Evolutionary conservation across 2,797 vertebrate genomes (phyloP).

Genomic region (Peromyscus attwateri): DNA sequence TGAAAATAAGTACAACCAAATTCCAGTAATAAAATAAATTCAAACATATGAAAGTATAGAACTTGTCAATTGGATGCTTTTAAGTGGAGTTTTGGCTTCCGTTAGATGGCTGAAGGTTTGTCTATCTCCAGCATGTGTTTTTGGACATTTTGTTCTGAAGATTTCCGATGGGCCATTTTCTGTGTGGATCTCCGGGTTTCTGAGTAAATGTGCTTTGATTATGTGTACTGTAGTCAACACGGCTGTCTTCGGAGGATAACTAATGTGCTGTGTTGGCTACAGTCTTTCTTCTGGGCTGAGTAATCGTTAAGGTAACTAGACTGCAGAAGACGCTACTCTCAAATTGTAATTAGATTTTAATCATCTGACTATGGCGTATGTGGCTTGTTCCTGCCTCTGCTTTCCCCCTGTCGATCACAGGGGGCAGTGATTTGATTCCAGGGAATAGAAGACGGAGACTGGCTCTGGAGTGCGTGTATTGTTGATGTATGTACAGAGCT

Average conservation of each 20-base stretch:
- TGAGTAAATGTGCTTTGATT: conserved; percentile 68
- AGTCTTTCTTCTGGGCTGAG: conserved; percentile 70
- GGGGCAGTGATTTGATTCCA: conserved; percentile 78
- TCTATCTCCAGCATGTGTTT: conserved; percentile 15
- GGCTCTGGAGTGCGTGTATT: conserved; percentile 72
- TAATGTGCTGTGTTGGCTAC: conserved; percentile 59
- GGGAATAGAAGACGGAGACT: conserved; percentile 67
- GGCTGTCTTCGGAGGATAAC: conserved; percentile 75
- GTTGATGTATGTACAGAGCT: conserved; percentile 82
- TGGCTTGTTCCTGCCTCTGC: conserved; percentile 65
- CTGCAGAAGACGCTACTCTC: conserved; percentile 70
- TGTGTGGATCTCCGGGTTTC: conserved; percentile 72
- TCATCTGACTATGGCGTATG: conserved; percentile 47
- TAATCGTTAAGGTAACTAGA: conserved; percentile 70
- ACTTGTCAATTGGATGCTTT: conserved; percentile 54
- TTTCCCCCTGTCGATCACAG: conserved; percentile 67
- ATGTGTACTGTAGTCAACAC: conserved; percentile 66
- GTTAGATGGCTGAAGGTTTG: neutral
- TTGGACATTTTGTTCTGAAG: conserved; percentile 75
- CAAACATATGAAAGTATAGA: conserved; percentile 48
- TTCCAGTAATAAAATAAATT: conserved; percentile 12
- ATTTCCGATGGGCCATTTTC: conserved; percentile 67
- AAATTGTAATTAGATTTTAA: conserved; percentile 73
- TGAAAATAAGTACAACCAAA: conserved; percentile 54
- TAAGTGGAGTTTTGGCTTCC: conserved; percentile 59